These are phyloP conservation scores for Zosterops borbonicus DNA, from an alignment of 2,113 vertebrate species.

Conservation along the genomic window DNA sequence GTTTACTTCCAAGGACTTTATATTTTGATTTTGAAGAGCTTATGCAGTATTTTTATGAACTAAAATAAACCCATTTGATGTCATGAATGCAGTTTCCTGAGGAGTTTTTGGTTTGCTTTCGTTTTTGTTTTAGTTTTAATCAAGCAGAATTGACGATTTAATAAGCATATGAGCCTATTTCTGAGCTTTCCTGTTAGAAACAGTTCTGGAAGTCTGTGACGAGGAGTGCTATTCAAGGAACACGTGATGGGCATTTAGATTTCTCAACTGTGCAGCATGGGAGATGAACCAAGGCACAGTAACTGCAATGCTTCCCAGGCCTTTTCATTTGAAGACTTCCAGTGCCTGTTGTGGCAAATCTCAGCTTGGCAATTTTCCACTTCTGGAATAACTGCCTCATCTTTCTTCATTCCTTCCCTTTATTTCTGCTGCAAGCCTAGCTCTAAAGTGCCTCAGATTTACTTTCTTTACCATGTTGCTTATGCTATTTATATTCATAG, in stretches of 20 bases:
- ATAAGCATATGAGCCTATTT: neutral
- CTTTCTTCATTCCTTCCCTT: neutral
- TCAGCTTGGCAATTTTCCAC: conserved; percentile 25
- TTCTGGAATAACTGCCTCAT: neutral
- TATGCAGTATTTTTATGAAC: neutral
- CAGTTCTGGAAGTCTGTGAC: neutral
- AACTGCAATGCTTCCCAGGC: conserved; percentile 37
- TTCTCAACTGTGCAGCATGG: conserved; percentile 19
- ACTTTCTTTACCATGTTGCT: neutral
- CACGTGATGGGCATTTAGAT: conserved; percentile 17
- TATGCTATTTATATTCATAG: neutral
- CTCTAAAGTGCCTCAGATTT: neutral
- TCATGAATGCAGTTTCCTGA: neutral
- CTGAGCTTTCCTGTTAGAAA: conserved; percentile 12
- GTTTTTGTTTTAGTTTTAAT: neutral
- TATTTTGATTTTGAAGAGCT: neutral
- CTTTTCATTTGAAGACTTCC: conserved; percentile 14
- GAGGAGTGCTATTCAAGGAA: neutral
- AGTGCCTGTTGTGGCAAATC: neutral
- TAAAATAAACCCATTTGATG: neutral
- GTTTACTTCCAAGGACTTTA: neutral
- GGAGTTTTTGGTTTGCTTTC: neutral
- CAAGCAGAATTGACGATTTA: neutral
- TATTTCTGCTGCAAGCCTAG: neutral
- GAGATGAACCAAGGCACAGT: conserved; percentile 11